Evolutionary conservation across 2,888 invertebrate species (phyloP).

Genomic region (Pterobdella sp.): DNA sequence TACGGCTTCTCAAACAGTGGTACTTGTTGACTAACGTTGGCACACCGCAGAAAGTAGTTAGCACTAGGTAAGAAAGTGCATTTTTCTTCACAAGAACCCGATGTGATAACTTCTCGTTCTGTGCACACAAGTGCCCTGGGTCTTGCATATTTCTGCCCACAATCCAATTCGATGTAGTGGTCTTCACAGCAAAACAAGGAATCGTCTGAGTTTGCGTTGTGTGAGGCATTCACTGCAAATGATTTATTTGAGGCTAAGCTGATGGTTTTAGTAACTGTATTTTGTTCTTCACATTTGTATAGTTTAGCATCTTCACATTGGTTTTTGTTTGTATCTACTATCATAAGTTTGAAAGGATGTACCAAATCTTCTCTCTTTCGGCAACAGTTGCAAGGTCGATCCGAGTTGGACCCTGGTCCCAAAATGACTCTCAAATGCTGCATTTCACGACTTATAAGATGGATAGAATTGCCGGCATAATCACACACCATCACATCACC

Average conservation of each 20-base stretch:
- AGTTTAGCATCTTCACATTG: background rate
- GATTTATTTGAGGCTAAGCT: background rate
- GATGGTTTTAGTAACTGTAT: background rate
- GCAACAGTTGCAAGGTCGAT: background rate
- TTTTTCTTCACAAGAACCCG: background rate
- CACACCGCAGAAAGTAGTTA: background rate
- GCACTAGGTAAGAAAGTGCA: background rate
- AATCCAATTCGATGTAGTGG: background rate
- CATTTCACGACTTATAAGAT: background rate
- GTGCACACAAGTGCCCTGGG: background rate
- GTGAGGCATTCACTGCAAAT: background rate
- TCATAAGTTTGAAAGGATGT: background rate
- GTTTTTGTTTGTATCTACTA: background rate
- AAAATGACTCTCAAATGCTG: background rate
- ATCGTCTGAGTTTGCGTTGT: background rate
- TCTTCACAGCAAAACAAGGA: background rate
- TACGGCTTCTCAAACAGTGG: background rate
- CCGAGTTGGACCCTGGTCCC: background rate
- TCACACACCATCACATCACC: background rate
- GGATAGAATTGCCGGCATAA: background rate
- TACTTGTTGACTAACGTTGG: background rate
- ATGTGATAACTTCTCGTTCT: background rate
- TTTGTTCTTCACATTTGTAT: background rate
- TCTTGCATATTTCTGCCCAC: too few species aligned
- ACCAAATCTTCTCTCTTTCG: background rate